phyloP scores from a whole-genome alignment of 2,888 invertebrate genomes.

The Hydropsyche betteni region DNA sequence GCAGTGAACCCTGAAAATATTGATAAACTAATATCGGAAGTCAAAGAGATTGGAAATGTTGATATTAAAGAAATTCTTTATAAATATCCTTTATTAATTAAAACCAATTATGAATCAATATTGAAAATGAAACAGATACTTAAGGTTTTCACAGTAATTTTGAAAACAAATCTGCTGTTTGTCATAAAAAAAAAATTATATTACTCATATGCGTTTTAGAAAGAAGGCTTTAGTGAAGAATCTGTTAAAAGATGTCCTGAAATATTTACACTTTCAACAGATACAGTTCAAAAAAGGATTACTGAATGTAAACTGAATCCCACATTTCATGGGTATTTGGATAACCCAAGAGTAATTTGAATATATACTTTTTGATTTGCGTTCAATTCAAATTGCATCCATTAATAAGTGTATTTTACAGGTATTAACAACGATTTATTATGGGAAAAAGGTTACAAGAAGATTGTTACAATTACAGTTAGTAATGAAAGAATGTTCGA shows the following conservation, averaged over 20 bases:
- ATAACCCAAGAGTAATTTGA: slow-evolving; percentile 67
- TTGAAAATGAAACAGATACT: slow-evolving; percentile 67
- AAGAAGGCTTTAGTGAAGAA: slow-evolving; percentile 67
- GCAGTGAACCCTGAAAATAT: slow-evolving; percentile 69
- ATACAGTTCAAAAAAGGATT: slow-evolving; percentile 68
- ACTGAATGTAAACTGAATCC: slow-evolving; percentile 66
- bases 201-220: slow-evolving; percentile 53
- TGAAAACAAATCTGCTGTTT: not conserved
- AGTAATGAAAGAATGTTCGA: slow-evolving; percentile 61
- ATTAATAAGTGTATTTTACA: slow-evolving; percentile 50
- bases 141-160: slow-evolving; percentile 56
- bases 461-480: slow-evolving; percentile 59
- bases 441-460: slow-evolving; percentile 60
- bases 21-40: slow-evolving; percentile 65
- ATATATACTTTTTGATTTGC: slow-evolving; percentile 7
- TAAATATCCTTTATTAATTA: slow-evolving; percentile 71
- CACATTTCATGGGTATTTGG: slow-evolving; percentile 69
- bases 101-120: slow-evolving; percentile 67
- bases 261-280: slow-evolving; percentile 68
- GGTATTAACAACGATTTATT: slow-evolving; percentile 60
- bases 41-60: slow-evolving; percentile 65
- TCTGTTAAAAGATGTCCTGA: slow-evolving; percentile 65
- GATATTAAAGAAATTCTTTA: slow-evolving; percentile 66
- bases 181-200: not conserved
- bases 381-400: slow-evolving; percentile 35